Evolutionary conservation across 30 jellyfish, hydroid and myxozoan species (phyloP).

Genomic region (Aurelia sp.): DNA sequence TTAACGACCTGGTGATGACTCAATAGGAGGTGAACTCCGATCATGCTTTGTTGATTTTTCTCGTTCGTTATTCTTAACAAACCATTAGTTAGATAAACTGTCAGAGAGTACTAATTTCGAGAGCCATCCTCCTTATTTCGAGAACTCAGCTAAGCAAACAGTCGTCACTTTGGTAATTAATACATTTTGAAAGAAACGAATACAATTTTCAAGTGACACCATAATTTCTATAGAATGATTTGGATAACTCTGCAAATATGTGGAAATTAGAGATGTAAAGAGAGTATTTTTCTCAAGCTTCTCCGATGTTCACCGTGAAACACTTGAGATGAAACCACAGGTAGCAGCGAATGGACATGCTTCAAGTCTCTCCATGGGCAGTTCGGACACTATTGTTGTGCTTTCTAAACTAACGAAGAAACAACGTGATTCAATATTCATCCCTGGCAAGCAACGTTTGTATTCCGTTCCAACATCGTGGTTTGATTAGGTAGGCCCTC

Average conservation of each 20-base stretch:
- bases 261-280: too few relatives aligned
- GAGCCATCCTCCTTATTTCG: slow-evolving; percentile 49
- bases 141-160: slow-evolving; percentile 45
- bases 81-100: slow-evolving; percentile 41
- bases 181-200: slow-evolving; percentile 24
- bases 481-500: too few relatives aligned
- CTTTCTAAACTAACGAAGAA: too few relatives aligned
- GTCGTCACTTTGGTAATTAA: slow-evolving; percentile 18
- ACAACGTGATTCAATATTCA: too few relatives aligned
- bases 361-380: too few relatives aligned
- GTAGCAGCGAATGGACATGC: too few relatives aligned
- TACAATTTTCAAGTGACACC: slow-evolving; percentile 36
- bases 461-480: too few relatives aligned
- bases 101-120: background rate
- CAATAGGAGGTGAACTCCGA: slow-evolving; percentile 12
- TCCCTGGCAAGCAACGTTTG: too few relatives aligned
- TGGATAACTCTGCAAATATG: background rate
- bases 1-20: slow-evolving; percentile 32
- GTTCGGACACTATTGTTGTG: too few relatives aligned
- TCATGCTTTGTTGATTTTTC: slow-evolving; percentile 20
- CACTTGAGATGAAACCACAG: too few relatives aligned
- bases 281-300: too few relatives aligned
- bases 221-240: slow-evolving; percentile 16
- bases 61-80: slow-evolving; percentile 5
- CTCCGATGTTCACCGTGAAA: too few relatives aligned